Conservation (phyloP, 2,113 vertebrate genomes). For the Ophthalmolycus amberensis region DNA sequence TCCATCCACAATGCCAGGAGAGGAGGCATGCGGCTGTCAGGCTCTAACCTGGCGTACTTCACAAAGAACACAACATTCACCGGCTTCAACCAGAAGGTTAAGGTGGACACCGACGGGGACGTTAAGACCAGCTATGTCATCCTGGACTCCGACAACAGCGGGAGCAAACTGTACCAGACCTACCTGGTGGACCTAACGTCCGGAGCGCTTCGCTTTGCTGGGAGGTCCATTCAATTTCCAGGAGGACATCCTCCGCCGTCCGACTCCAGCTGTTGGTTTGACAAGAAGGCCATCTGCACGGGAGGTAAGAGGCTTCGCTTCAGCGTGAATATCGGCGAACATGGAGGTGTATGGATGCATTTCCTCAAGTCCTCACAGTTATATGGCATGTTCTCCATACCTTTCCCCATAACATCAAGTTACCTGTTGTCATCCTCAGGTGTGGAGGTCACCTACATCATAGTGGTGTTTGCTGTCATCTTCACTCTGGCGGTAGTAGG, state of each 20-base stretch:
- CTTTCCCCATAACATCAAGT: conserved; percentile 5
- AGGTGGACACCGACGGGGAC: conserved; percentile 81
- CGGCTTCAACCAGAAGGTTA: conserved; percentile 89
- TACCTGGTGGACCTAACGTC: conserved; percentile 83
- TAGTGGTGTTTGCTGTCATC: conserved; percentile 79
- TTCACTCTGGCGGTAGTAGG: conserved; percentile 80
- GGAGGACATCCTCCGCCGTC: conserved; percentile 78
- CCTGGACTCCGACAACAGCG: conserved; percentile 86
- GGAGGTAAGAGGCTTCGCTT: conserved; percentile 82
- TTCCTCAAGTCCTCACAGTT: not conserved
- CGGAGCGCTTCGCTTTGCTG: conserved; percentile 77
- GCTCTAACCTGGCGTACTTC: conserved; percentile 82
- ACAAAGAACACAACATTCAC: conserved; percentile 84
- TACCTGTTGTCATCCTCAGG: conserved; percentile 76
- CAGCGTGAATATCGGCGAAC: not conserved
- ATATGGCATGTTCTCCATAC: not conserved
- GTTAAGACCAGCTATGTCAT: conserved; percentile 85
- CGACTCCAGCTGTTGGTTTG: conserved; percentile 93
- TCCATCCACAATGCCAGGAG: conserved; percentile 83
- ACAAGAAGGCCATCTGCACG: conserved; percentile 82
- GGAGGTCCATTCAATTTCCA: conserved; percentile 86
- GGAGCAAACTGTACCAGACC: conserved; percentile 84
- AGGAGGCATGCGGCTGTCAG: conserved; percentile 76
- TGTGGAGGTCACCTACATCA: conserved; percentile 82
- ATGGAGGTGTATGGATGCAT: not conserved